Conservation (phyloP, 2,888 invertebrate genomes). For the Hemithea aestivaria region DNA sequence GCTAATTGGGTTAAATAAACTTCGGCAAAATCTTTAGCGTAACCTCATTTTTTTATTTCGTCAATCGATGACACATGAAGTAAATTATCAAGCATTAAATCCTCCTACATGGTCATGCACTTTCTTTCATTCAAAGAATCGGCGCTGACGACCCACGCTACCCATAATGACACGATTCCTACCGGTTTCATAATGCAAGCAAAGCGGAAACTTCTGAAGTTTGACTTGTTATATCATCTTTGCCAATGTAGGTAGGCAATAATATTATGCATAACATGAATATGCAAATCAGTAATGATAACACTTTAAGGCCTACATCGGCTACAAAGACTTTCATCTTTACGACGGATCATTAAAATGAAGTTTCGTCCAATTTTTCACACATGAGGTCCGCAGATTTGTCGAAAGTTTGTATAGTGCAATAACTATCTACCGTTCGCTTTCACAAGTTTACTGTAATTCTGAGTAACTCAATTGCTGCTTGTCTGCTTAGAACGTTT, state of each 20-base stretch:
- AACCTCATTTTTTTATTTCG: constrained; percentile 5
- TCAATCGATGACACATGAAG: constrained; percentile 24
- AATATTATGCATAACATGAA: constrained; percentile 34
- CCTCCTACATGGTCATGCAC: constrained; percentile 43
- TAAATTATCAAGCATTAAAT: constrained; percentile 44
- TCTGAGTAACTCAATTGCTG: constrained; percentile 39
- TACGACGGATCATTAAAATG: constrained; percentile 21
- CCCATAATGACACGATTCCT: constrained; percentile 54
- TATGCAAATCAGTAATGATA: constrained; percentile 30
- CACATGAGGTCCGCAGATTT: constrained; percentile 36
- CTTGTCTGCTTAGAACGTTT: constrained; percentile 31
- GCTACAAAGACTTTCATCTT: constrained; percentile 21
- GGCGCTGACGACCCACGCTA: constrained; percentile 48
- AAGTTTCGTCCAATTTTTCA: constrained; percentile 16
- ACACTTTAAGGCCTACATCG: constrained; percentile 18
- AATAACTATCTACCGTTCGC: constrained; percentile 41
- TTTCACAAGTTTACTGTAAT: constrained; percentile 50
- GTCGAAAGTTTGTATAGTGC: constrained; percentile 48
- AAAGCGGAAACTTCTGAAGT: constrained; percentile 56
- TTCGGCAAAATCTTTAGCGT: constrained; percentile 2
- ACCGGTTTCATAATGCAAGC: constrained; percentile 64
- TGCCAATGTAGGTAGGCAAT: constrained; percentile 32
- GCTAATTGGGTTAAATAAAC: constrained; percentile 23
- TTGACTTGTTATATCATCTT: constrained; percentile 57
- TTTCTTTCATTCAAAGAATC: constrained; percentile 71